Evolutionary conservation across 2,797 vertebrate genomes (phyloP), one percentile per base, ranked within the genome.

Genomic region (Pipistrellus pipistrellus): DNA sequence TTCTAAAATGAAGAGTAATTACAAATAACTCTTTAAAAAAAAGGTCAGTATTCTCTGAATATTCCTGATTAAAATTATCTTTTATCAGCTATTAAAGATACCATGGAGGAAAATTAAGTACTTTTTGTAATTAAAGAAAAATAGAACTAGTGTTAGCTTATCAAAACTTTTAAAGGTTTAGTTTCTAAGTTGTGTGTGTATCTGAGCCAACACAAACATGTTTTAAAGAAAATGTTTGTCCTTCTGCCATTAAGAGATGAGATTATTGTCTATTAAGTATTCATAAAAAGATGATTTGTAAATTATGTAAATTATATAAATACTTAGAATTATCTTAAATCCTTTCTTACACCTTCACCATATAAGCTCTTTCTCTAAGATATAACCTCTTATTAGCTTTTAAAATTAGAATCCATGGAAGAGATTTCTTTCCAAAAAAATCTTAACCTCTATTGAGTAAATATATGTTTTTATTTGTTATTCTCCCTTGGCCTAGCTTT

Each of bases 11-110:
- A 83, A 76, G 14, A 78, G 3, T 46, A 72, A 92, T 86, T 62
- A 48, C 8, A 73, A 86, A 73, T 38, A 77, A 73, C 10, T 78
- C 18, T 85, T 85, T 85, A 8, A 2, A 32, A 41, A 41, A 78
- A 38, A 85, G 4, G 41, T 62, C 41, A 75, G 41, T 57, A 59
- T 84, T 20, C 27, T 88, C 17, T 38, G 51, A 88, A 76, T 48
- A 81, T 57, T 71, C 12, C 25, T 87, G 9, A 80, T 76, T 32
- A 18, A 93, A 85, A 91, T 76, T 35, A 86, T 27, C 15, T 41
- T 62, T 91, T 25, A 88, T 91, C n/a, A 87, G 23, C 38, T 53
- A 84, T 23, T 87, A 86, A 96, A 64, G 18, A 76, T n/a, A 59
- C 12, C 21, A 66, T 15, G 30, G 41, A 69, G 84, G 44, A 88